These are phyloP conservation scores for Homarus gammarus DNA, from an alignment of 2,888 invertebrate genomes.

Conservation along the genomic window DNA sequence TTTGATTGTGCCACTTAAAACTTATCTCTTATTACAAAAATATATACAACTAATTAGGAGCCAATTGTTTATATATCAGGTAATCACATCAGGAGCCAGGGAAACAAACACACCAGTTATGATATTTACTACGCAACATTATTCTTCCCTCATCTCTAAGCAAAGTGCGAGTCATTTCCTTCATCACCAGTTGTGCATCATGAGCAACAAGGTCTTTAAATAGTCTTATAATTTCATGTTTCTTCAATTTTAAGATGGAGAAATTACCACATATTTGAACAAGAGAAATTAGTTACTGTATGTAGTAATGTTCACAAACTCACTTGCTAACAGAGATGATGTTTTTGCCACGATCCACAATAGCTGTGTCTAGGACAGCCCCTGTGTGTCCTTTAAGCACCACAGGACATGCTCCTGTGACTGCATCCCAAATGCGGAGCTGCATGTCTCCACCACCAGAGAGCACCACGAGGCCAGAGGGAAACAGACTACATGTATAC, in stretches of 20 bases:
- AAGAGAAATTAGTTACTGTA: neutral
- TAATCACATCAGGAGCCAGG: no score
- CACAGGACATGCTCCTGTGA: conserved; percentile 85
- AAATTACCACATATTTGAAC: neutral
- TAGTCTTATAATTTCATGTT: neutral
- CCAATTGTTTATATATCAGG: no score
- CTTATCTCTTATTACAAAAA: no score
- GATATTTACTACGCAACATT: no score
- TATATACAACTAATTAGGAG: no score
- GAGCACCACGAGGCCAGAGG: conserved; percentile 85
- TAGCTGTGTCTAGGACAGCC: conserved; percentile 83
- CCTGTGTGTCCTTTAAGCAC: conserved; percentile 85
- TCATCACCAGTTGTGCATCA: no score
- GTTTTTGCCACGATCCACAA: conserved; percentile 86
- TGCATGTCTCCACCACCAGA: conserved; percentile 86
- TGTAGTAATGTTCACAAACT: no score
- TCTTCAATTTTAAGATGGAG: neutral
- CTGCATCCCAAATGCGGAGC: conserved; percentile 86
- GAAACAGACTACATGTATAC: conserved; percentile 85
- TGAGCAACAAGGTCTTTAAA: neutral
- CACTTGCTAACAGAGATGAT: conserved; percentile 85
- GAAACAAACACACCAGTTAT: no score
- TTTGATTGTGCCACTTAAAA: no score
- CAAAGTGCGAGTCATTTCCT: no score
- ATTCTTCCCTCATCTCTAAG: no score